Evolutionary conservation across 2,888 invertebrate genomes (phyloP), one percentile per base, ranked within the genome.

Genomic region (Calameuta filiformis): DNA sequence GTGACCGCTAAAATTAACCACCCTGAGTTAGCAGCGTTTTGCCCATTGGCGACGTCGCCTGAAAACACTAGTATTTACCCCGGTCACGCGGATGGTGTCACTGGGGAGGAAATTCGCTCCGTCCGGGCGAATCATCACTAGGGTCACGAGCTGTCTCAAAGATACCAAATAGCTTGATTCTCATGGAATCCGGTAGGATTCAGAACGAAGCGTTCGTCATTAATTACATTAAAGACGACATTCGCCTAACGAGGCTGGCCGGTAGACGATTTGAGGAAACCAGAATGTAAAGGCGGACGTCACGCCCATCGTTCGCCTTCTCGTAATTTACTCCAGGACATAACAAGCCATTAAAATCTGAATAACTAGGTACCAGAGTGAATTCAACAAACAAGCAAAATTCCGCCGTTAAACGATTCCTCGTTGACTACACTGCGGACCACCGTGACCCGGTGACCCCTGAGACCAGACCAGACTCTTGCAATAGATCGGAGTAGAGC

Each of bases 1-100:
- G 86, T 82, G 81, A 85, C 80, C 40, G 79, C 88, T 89, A 88
- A 89, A 87, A 85, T 88, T 89, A 89, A 83, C 82, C 79, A 76
- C 77, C 80, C 75, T 76, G 79, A 79, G 76, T 78, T 81, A 79
- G 73, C 79, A 68, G 80, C 74, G 77, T 73, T 76, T 33, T 35
- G 71, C 35, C 68, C 80, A 80, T 73, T 69, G 79, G 79, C 80
- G 82, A 76, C 23, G 56, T 56, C 56, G 2, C 9, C 1, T 23
- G 23, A 56, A 23, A 23, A 23, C 23, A 1, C 23, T 23, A 23
- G 56, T 23, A 56, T 56, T 56, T 56, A 56, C 23, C 23, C 56
- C 9, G 23, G 56, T 6, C 23, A 23, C 2, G 6, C 23, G 15
- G 15, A 9, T 23, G 56, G 23, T 56, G 56, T 23, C 56, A 56